These are phyloP conservation scores for Gibbula magus DNA, from an alignment of 2,888 invertebrate species.

Conservation along the genomic window DNA sequence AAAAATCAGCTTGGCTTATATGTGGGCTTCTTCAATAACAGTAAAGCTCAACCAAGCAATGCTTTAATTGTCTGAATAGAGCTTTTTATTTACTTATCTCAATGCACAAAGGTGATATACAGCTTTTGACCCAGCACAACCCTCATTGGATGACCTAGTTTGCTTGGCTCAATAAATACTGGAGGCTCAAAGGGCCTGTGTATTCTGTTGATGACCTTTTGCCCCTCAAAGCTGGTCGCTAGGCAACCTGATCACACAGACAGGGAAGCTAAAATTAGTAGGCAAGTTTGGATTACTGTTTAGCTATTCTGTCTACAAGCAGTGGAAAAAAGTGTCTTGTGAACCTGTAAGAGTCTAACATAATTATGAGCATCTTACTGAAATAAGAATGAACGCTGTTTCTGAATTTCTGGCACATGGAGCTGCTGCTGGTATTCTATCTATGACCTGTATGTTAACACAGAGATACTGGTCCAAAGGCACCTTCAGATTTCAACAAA, in stretches of 20 bases:
- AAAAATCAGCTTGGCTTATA: not conserved
- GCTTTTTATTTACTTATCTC: constrained; percentile 9
- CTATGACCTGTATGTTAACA: constrained; percentile 2
- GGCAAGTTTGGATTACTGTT: not conserved
- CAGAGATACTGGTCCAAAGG: not conserved
- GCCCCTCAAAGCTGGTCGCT: constrained; percentile 16
- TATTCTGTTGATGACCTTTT: constrained; percentile 15
- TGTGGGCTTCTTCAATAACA: not conserved
- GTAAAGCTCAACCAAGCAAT: not conserved
- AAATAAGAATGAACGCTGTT: no score
- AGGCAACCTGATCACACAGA: constrained; percentile 23
- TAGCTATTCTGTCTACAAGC: not conserved
- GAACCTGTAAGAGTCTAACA: no score
- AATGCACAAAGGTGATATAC: constrained; percentile 2
- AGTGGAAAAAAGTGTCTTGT: not conserved
- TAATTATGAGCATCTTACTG: no score
- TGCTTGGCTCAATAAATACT: not conserved
- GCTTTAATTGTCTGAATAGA: not conserved
- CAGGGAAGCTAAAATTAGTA: constrained; percentile 23
- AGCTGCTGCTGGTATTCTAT: not conserved
- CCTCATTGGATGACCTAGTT: not conserved
- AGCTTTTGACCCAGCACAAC: constrained; percentile 5
- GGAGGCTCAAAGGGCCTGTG: constrained; percentile 6
- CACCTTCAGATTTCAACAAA: not conserved
- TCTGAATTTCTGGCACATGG: not conserved